Percentiles rank a stretch among this genome's conserved stretches.
These are phyloP conservation scores for Pyrrhia umbra DNA, from an alignment of 2,888 invertebrate genomes.

Conservation along the genomic window DNA sequence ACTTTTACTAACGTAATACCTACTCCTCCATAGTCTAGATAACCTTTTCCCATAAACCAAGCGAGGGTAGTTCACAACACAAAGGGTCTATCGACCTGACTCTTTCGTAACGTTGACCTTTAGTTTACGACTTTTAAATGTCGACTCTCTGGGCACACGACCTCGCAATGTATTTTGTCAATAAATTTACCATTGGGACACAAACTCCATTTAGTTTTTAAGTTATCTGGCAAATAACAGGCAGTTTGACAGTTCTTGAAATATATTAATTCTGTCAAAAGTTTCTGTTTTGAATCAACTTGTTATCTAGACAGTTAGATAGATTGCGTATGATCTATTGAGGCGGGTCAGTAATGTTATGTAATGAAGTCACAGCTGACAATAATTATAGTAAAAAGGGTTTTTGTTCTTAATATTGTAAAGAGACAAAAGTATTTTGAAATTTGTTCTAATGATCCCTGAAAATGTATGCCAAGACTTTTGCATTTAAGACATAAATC, in stretches of 20 bases:
- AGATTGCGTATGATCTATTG: conserved; percentile 1
- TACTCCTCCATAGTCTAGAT: conserved; percentile 20
- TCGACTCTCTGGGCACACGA: conserved; percentile 57
- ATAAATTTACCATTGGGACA: conserved; percentile 58
- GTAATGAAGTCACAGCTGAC: not conserved
- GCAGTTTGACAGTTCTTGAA: not conserved
- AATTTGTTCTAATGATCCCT: no score
- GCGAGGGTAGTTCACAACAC: conserved; percentile 21
- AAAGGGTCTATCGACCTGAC: conserved; percentile 57
- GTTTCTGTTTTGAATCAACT: not conserved
- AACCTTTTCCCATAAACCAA: conserved; percentile 48
- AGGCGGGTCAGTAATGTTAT: not conserved
- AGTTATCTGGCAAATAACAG: conserved; percentile 13
- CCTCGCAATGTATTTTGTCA: conserved; percentile 62
- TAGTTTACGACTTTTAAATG: conserved; percentile 71
- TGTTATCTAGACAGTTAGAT: not conserved
- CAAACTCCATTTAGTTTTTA: conserved; percentile 28
- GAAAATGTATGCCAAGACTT: no score
- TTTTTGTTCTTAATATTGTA: no score
- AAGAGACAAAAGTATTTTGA: no score
- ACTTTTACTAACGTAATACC: conserved; percentile 16
- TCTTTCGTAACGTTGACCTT: conserved; percentile 68
- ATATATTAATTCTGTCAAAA: not conserved
- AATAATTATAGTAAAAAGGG: no score
- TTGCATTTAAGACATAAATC: no score